These are phyloP conservation scores for Ceyx cyanopectus DNA, from an alignment of 2,113 vertebrate species.

Conservation along the genomic window DNA sequence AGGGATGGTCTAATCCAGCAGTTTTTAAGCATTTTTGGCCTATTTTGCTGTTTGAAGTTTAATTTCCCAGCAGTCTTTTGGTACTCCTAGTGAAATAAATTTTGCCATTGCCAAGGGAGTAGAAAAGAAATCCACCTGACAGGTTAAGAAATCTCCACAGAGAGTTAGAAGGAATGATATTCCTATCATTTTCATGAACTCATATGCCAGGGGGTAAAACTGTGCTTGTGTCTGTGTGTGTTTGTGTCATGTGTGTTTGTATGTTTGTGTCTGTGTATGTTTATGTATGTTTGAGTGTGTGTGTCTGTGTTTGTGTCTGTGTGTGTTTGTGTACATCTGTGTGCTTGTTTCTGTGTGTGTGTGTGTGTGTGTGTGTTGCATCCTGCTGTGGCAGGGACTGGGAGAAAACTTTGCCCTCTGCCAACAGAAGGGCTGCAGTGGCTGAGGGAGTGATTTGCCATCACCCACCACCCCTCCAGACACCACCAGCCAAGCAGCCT, in stretches of 20 bases:
- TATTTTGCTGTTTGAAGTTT: background rate
- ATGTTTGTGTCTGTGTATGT: too few species aligned
- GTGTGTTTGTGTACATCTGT: too few species aligned
- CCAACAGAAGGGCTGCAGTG: rapidly evolving
- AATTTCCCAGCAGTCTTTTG: constrained; percentile 20
- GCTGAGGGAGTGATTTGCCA: background rate
- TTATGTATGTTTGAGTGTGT: too few species aligned
- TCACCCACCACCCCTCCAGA: background rate
- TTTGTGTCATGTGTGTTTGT: too few species aligned
- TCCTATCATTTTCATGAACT: background rate
- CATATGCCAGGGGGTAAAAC: background rate
- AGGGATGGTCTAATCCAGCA: background rate
- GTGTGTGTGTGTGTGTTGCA: background rate
- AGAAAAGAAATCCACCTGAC: background rate
- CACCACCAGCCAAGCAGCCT: background rate
- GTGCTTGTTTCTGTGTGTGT: too few species aligned
- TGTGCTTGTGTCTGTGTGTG: too few species aligned
- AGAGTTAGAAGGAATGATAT: background rate
- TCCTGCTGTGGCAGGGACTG: rapidly evolving
- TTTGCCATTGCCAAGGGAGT: background rate
- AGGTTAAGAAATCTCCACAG: background rate
- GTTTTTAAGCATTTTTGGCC: background rate
- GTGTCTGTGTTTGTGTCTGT: too few species aligned
- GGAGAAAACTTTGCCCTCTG: background rate
- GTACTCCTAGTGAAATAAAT: background rate